These are phyloP conservation scores for Coranthus polyacanthus DNA, from an alignment of 2,797 vertebrate species.

Conservation along the genomic window DNA sequence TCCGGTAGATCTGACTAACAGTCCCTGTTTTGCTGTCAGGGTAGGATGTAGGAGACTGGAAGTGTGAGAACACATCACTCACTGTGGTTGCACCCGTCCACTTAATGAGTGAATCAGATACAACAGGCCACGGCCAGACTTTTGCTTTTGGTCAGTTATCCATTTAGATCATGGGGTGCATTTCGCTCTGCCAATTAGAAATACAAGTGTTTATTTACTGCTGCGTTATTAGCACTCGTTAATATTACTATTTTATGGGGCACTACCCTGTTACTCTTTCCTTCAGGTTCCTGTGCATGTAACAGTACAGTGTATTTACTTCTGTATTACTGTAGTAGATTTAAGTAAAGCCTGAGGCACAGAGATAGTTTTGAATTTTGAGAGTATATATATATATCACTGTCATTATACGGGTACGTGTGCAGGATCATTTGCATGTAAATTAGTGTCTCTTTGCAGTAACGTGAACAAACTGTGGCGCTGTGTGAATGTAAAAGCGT, in stretches of 20 bases:
- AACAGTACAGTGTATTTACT: background rate
- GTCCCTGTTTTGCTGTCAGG: background rate
- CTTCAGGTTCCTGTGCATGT: background rate
- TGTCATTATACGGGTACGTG: slow-evolving; percentile 1
- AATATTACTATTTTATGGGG: background rate
- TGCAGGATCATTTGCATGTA: slow-evolving; percentile 21
- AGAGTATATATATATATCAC: slow-evolving; percentile 2
- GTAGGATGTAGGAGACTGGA: slow-evolving; percentile 15
- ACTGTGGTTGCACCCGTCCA: slow-evolving; percentile 16
- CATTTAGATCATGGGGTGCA: background rate
- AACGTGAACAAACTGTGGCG: background rate
- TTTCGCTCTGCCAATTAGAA: slow-evolving; percentile 2
- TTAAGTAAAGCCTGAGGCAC: slow-evolving; percentile 7
- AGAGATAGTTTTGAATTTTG: slow-evolving; percentile 1
- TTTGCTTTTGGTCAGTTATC: slow-evolving; percentile 1
- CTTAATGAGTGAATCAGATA: slow-evolving; percentile 4
- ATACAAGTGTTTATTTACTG: background rate
- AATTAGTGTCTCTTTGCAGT: slow-evolving; percentile 9
- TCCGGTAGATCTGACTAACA: slow-evolving; percentile 1
- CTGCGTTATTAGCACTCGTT: no score
- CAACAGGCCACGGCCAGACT: background rate
- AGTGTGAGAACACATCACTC: background rate
- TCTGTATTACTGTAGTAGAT: slow-evolving; percentile 8
- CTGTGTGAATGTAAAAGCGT: slow-evolving; percentile 12
- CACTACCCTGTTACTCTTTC: background rate